phyloP scores from a whole-genome alignment of 2,113 vertebrate species.

The Salvelinus namaycush region DNA sequence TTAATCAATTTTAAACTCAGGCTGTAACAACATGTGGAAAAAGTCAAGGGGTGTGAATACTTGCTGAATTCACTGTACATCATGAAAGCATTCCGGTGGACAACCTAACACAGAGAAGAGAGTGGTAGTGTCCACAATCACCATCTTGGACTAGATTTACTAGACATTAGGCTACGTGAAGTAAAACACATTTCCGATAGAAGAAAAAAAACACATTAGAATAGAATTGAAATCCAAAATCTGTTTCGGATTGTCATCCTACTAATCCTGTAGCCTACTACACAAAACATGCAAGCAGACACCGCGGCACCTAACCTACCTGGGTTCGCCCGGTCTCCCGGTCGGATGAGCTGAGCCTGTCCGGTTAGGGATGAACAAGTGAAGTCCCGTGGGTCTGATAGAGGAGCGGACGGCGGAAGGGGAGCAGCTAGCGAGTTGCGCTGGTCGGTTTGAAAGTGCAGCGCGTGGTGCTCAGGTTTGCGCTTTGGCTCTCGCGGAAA shows the following conservation, averaged over 20 bases:
- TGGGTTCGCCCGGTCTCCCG: constrained; percentile 23
- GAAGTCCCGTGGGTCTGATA: not conserved
- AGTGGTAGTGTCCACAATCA: too few relatives aligned
- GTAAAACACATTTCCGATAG: too few relatives aligned
- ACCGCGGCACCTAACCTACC: constrained; percentile 22
- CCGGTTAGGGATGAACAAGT: not conserved
- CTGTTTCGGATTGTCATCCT: too few relatives aligned
- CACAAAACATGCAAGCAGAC: not conserved
- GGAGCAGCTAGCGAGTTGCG: constrained; percentile 40
- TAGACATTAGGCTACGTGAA: too few relatives aligned
- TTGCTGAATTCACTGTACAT: too few relatives aligned
- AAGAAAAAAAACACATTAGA: not conserved
- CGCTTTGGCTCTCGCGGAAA: constrained; percentile 7
- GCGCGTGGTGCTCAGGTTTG: constrained; percentile 54
- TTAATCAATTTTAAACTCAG: too few relatives aligned
- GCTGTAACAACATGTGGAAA: too few relatives aligned
- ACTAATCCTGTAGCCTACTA: not conserved
- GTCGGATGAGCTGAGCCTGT: constrained; percentile 4
- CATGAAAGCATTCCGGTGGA: too few relatives aligned
- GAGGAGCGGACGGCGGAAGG: constrained; percentile 4
- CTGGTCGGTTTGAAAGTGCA: constrained; percentile 68
- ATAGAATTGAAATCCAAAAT: not conserved
- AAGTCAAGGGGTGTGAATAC: too few relatives aligned
- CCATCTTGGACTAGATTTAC: too few relatives aligned
- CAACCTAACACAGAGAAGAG: too few relatives aligned